Evolutionary conservation across 2,113 vertebrate genomes (phyloP).

Genomic region (Phodopus roborovskii): DNA sequence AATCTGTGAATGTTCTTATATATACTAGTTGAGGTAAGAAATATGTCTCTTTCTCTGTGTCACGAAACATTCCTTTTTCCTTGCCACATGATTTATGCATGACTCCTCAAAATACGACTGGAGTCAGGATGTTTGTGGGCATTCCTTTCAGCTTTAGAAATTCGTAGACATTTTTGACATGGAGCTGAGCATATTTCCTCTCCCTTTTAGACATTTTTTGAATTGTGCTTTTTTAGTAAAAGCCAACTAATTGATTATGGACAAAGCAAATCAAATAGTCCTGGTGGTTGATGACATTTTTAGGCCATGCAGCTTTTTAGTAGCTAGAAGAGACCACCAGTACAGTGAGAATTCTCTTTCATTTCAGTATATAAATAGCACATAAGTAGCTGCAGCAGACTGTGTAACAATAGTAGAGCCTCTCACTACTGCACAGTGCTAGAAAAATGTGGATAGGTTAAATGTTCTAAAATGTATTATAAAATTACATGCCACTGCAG

Average conservation of each 20-base stretch:
- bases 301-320: slow-evolving; percentile 59
- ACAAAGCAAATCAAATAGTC: slow-evolving; percentile 69
- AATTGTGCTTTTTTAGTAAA: slow-evolving; percentile 65
- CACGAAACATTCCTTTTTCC: slow-evolving; percentile 6
- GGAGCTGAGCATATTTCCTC: slow-evolving; percentile 48
- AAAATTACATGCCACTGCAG: slow-evolving; percentile 73
- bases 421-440: slow-evolving; percentile 48
- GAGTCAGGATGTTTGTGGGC: slow-evolving; percentile 43
- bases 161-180: slow-evolving; percentile 50
- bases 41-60: slow-evolving; percentile 30
- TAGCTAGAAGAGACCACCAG: slow-evolving; percentile 67
- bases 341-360: slow-evolving; percentile 63
- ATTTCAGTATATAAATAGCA: slow-evolving; percentile 59
- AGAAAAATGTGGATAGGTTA: slow-evolving; percentile 45
- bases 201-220: slow-evolving; percentile 53
- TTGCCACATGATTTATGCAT: slow-evolving; percentile 22
- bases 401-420: slow-evolving; percentile 41
- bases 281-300: slow-evolving; percentile 61
- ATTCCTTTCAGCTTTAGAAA: slow-evolving; percentile 57
- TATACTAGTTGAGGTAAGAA: slow-evolving; percentile 33
- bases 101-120: slow-evolving; percentile 45
- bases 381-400: slow-evolving; percentile 46
- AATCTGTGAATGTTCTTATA: neutral
- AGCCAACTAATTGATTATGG: slow-evolving; percentile 64
- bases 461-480: slow-evolving; percentile 77